Conservation (phyloP, 2,113 vertebrate species). For the Orientallactaga bullata region DNA sequence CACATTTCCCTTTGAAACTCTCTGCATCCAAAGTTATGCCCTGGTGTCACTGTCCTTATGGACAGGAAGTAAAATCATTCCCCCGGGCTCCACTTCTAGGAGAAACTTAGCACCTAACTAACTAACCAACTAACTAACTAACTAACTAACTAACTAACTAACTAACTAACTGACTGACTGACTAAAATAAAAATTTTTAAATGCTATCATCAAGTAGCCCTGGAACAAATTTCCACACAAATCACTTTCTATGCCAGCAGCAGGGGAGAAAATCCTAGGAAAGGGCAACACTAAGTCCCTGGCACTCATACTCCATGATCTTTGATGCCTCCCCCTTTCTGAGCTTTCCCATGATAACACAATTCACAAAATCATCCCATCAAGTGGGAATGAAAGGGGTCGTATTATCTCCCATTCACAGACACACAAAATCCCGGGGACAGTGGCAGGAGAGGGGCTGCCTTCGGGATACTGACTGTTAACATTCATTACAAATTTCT, state of each 20-base stretch:
- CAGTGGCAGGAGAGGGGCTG: background rate
- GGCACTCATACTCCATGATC: background rate
- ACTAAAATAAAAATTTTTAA: background rate
- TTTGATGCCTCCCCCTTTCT: background rate
- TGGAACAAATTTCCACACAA: slow-evolving; percentile 20
- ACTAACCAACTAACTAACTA: too few species aligned
- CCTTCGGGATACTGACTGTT: background rate
- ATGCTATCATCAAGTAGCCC: background rate
- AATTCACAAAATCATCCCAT: slow-evolving; percentile 1
- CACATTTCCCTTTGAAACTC: rapidly evolving
- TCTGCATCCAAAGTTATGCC: background rate
- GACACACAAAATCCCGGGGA: background rate
- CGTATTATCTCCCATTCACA: background rate
- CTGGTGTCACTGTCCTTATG: background rate
- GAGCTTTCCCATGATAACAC: background rate
- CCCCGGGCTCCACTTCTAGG: background rate
- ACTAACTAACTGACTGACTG: too few species aligned
- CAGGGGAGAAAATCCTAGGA: background rate
- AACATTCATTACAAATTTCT: background rate
- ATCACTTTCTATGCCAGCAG: background rate
- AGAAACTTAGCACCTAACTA: background rate
- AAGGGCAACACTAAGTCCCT: background rate
- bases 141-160: background rate
- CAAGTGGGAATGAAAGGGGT: background rate
- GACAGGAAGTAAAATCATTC: background rate